phyloP scores from a whole-genome alignment of 1,140 invertebrate genomes.

The Phocides pigmalion region DNA sequence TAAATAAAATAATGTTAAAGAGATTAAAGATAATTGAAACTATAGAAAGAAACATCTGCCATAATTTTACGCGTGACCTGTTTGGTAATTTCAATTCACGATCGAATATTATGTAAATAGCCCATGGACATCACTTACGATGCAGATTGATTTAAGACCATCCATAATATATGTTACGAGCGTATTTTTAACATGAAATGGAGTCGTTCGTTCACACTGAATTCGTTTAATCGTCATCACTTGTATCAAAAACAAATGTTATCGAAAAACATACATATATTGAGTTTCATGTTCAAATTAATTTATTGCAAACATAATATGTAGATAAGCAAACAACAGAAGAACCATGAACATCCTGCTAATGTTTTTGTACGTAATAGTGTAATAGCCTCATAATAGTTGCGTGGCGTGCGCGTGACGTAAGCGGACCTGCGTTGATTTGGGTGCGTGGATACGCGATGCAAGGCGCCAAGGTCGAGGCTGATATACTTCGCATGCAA shows the following conservation, averaged over 20 bases:
- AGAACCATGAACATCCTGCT: slow-evolving; percentile 6
- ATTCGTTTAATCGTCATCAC: neutral
- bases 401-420: slow-evolving; percentile 40
- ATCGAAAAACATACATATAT: too few relatives aligned
- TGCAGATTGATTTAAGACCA: slow-evolving; percentile 17
- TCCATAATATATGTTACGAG: neutral
- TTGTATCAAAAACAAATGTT: too few relatives aligned
- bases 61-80: neutral
- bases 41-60: neutral
- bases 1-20: too few relatives aligned
- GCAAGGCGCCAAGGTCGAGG: slow-evolving; percentile 76
- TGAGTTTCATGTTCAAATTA: too few relatives aligned
- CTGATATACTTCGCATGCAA: slow-evolving; percentile 73
- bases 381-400: slow-evolving; percentile 36
- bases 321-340: neutral
- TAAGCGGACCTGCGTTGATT: slow-evolving; percentile 47
- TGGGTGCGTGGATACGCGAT: slow-evolving; percentile 55
- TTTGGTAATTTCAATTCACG: slow-evolving; percentile 6
- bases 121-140: slow-evolving; percentile 7
- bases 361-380: slow-evolving; percentile 34
- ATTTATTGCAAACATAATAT: neutral
- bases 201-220: neutral
- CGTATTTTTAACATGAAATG: neutral
- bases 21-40: neutral
- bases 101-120: slow-evolving; percentile 12